Conservation (phyloP, 2,113 vertebrate species). For the Hydrolagus affinis region DNA sequence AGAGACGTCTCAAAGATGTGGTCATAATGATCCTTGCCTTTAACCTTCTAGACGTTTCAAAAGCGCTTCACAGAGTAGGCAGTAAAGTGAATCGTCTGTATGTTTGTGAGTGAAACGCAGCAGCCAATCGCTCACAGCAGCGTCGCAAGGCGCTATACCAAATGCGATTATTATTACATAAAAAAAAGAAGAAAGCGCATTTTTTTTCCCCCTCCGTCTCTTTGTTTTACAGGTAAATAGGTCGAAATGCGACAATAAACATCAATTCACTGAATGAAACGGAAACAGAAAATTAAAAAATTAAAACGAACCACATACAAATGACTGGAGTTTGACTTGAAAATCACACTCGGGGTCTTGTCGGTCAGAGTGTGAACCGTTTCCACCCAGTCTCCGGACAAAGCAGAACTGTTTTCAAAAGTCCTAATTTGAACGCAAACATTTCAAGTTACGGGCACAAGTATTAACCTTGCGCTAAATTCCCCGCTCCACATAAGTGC, state of each 20-base stretch:
- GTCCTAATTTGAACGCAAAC: constrained; percentile 22
- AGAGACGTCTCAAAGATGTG: no score
- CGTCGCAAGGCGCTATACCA: no score
- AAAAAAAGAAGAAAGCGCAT: no score
- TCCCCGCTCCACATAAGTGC: constrained; percentile 21
- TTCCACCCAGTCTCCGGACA: constrained; percentile 26
- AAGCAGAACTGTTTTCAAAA: constrained; percentile 27
- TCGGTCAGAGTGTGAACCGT: neutral
- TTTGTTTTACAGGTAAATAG: constrained; percentile 39
- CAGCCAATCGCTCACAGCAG: no score
- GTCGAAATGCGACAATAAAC: constrained; percentile 44
- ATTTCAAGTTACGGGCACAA: constrained; percentile 32
- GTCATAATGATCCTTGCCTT: no score
- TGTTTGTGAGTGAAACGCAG: no score
- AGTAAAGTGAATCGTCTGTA: no score
- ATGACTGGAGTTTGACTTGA: constrained; percentile 33
- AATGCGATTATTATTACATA: no score
- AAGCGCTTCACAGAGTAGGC: no score
- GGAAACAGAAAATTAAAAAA: constrained; percentile 40
- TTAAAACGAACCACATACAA: constrained; percentile 16
- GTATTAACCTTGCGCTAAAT: constrained; percentile 28
- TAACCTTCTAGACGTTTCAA: no score
- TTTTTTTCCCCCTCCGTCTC: no score
- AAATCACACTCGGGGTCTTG: no score
- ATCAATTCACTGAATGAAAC: constrained; percentile 46